Evolutionary conservation across 2,113 vertebrate genomes (phyloP).

Genomic region (Saimiri boliviensis): DNA sequence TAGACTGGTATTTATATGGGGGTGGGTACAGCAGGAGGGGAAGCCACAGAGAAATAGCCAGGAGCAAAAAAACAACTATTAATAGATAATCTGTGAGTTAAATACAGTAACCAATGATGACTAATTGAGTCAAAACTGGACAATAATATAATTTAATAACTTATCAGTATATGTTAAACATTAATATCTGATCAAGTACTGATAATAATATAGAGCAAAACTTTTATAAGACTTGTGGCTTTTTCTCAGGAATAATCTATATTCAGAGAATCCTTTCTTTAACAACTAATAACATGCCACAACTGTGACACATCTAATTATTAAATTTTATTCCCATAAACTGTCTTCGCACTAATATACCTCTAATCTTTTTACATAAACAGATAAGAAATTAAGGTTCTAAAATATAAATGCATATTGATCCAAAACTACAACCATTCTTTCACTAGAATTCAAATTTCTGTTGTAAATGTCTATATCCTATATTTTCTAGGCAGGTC

Average conservation of each 20-base stretch:
- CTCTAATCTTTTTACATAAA: background rate
- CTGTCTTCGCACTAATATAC: background rate
- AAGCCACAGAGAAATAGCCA: background rate
- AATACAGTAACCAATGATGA: background rate
- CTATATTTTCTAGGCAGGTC: constrained; percentile 29
- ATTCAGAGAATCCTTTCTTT: background rate
- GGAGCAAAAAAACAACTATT: background rate
- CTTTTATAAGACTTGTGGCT: background rate
- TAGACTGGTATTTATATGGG: background rate
- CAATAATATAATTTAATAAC: background rate
- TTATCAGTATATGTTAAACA: background rate
- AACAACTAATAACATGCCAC: background rate
- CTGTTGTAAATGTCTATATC: background rate
- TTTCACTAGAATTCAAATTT: background rate
- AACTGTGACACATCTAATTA: background rate
- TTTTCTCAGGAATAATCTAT: constrained; percentile 22
- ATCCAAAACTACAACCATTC: background rate
- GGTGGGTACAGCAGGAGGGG: background rate
- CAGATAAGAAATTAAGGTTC: background rate
- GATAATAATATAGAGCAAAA: constrained; percentile 7
- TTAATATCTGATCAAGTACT: background rate
- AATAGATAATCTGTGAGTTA: background rate
- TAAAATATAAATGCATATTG: background rate
- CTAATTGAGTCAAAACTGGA: background rate
- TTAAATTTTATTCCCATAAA: background rate